Evolutionary conservation across 2,797 vertebrate genomes (phyloP), one percentile per base, ranked within the genome.

Genomic region (Sebastes taczanowskii): DNA sequence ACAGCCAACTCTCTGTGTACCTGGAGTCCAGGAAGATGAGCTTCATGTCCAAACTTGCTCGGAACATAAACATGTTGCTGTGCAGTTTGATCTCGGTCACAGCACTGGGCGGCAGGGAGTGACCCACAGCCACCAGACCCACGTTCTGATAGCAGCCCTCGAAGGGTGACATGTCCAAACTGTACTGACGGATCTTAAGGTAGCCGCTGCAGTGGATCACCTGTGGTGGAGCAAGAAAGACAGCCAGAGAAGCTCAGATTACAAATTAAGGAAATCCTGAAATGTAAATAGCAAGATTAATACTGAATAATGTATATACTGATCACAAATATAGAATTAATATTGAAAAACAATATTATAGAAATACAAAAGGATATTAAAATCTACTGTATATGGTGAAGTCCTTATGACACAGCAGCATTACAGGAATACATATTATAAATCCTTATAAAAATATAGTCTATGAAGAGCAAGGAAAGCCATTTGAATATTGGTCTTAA

Each of bases 51-150:
- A 99, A 93, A 75, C 98, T 99, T 93, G 99, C 99, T 62, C 98
- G 95, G 91, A 99, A 99, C 98, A 99, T 99, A 84, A 99, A 99
- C 98, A 99, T 99, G 92, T 99, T 99, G 90, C 98, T 99, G 94
- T 99, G 98, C 27, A 99, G 96, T 85, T 99, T 99, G 94, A 99
- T 99, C 89, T 99, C 98, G 0, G 98, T 99, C 76, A 99, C 98
- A 0, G 98, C 98, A 29, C 98, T 99, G 76, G 98, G 98, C 0
- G 98, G 98, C 71, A 99, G 93, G 0, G 98, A 99, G 93, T 99
- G 98, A 62, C 98, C 98, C 85, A 99, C 98, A 0, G 98, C 98
- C 67, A 99, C 98, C 88, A 99, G 91, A 34, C 98, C 98, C 85
- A 99, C 98, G 7, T 99, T 99, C 96, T 99, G 98, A 91, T 98